Evolutionary conservation across 2,888 invertebrate species (phyloP).

Genomic region (Holacanthella duospinosa): DNA sequence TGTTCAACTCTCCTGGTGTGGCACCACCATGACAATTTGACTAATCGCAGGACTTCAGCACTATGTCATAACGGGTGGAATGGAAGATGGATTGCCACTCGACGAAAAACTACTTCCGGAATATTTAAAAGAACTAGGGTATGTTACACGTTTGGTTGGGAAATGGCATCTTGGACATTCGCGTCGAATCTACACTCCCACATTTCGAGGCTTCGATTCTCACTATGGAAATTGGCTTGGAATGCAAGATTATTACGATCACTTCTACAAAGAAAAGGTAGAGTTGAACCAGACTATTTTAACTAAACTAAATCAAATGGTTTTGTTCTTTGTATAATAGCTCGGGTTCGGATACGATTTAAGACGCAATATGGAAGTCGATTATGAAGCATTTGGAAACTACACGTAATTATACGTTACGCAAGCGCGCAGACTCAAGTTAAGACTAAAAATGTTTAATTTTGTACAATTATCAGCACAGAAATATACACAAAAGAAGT

Average conservation of each 20-base stretch:
- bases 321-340: no score
- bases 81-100: constrained; percentile 61
- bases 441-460: not conserved
- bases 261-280: constrained; percentile 40
- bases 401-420: no score
- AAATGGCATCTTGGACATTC: constrained; percentile 82
- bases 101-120: constrained; percentile 59
- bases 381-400: constrained; percentile 48
- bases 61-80: constrained; percentile 54
- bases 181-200: constrained; percentile 58
- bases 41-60: constrained; percentile 72
- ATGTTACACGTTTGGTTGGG: constrained; percentile 70
- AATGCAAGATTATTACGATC: constrained; percentile 63
- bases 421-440: no score
- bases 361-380: constrained; percentile 49
- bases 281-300: no score
- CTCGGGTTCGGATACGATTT: constrained; percentile 51
- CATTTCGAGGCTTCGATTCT: constrained; percentile 63
- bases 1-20: no score
- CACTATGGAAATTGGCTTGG: constrained; percentile 71
- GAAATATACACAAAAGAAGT: constrained; percentile 58
- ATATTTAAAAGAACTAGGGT: constrained; percentile 55
- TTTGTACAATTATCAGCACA: constrained; percentile 43
- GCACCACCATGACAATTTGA: no score
- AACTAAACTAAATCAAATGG: no score